Evolutionary conservation across 2,888 invertebrate species (phyloP), one percentile per base, ranked within the genome.

Genomic region (Agrochola lota): DNA sequence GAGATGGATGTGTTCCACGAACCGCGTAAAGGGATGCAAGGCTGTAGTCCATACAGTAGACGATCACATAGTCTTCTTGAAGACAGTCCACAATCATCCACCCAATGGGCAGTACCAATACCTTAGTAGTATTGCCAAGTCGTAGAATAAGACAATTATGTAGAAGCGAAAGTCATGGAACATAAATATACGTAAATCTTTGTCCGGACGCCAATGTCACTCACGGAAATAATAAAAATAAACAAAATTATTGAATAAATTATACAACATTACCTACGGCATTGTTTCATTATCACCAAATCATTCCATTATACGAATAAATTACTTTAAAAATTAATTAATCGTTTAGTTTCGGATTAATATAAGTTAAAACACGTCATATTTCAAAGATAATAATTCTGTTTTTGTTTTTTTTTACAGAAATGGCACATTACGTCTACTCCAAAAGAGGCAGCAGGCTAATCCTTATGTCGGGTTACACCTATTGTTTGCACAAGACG

Each of bases 21-120:
- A 83, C 26, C 71, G 71, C 8, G n/a, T 12, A 8, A 80, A 57
- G 7, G 78, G 81, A 9, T 85, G 85, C 52, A 81, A 80, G 26
- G 85, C 89, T 26, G 26, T 71, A 1, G 52, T 90, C 43, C 78
- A 84, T 23, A 90, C 88, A 7, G 1, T 69, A 0, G 66, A 79
- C 0, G 78, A 83, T 55, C 17, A 67, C 3, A 67, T 90, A 6
- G 46, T 86, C 2, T 46, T 26, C 15, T 49, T 67, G 15, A 86
- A 77, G 20, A n/a, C 70, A 46, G 15, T 60, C 2, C 86, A 86
- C 46, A 78, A 71, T 35, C 87, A 86, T 74, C n/a, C 17, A 0
- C 80, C 80, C 12, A 43, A 9, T 12, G 15, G 12, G 3, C 35
- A 60, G 20, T 17, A 55, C 72, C 49, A 71, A 55, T 23, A n/a